Percentiles rank a stretch among this genome's conserved stretches.
These are phyloP conservation scores for Lysandra coridon DNA, from an alignment of 2,888 invertebrate species.

Conservation along the genomic window DNA sequence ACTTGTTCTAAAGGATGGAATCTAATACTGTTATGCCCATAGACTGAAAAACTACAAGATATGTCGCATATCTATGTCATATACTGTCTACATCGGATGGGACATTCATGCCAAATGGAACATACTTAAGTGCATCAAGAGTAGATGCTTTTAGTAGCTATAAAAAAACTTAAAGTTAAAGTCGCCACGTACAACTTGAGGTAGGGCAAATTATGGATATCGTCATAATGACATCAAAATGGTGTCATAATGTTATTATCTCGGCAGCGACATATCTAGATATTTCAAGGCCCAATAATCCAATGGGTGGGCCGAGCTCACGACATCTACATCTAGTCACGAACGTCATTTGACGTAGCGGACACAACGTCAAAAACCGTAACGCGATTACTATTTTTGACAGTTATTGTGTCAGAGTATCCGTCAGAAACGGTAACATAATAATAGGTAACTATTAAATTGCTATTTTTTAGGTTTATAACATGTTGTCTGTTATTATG, in stretches of 20 bases:
- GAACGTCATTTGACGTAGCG: constrained; percentile 27
- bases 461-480: too few species aligned
- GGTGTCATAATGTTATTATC: background rate
- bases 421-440: background rate
- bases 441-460: too few species aligned
- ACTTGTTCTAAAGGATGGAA: constrained; percentile 37
- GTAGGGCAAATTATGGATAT: too few species aligned
- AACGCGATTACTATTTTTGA: background rate
- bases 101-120: too few species aligned
- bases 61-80: background rate
- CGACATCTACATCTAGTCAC: constrained; percentile 37
- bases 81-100: background rate
- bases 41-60: constrained; percentile 11
- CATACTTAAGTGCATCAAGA: too few species aligned
- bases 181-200: too few species aligned
- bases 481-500: background rate
- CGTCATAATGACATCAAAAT: too few species aligned
- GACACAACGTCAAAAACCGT: background rate
- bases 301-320: constrained; percentile 39
- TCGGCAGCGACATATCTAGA: background rate
- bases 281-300: constrained; percentile 22
- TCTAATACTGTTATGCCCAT: constrained; percentile 38
- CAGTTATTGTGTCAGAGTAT: background rate
- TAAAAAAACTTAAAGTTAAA: too few species aligned
- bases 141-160: too few species aligned